Evolutionary conservation across 1,140 invertebrate species (phyloP).

Genomic region (Drosophila melanogaster): Release_6_plus_ISO1_MT NC_004354.4:13274001-13274500

Average conservation of each 20-base stretch:
- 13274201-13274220: slow-evolving; percentile 3
- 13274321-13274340: slow-evolving; percentile 61
- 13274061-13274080: background rate
- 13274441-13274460: slow-evolving; percentile 78
- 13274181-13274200: background rate
- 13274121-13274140: slow-evolving; percentile 53
- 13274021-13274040: background rate
- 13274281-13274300: slow-evolving; percentile 20
- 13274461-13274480: slow-evolving; percentile 71
- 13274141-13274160: slow-evolving; percentile 46
- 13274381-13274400: slow-evolving; percentile 40
- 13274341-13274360: slow-evolving; percentile 31
- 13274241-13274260: slow-evolving; percentile 69
- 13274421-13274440: slow-evolving; percentile 79
- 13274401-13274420: slow-evolving; percentile 79
- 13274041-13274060: slow-evolving; percentile 9
- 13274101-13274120: slow-evolving; percentile 47
- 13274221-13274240: slow-evolving; percentile 56
- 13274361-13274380: slow-evolving; percentile 28
- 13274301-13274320: slow-evolving; percentile 38
- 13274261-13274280: slow-evolving; percentile 28
- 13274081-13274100: slow-evolving; percentile 17
- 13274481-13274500: slow-evolving; percentile 43
- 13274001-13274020: background rate
- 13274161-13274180: background rate